Evolutionary conservation across 2,888 invertebrate genomes (phyloP).

Genomic region (Lasioglossum lativentre): DNA sequence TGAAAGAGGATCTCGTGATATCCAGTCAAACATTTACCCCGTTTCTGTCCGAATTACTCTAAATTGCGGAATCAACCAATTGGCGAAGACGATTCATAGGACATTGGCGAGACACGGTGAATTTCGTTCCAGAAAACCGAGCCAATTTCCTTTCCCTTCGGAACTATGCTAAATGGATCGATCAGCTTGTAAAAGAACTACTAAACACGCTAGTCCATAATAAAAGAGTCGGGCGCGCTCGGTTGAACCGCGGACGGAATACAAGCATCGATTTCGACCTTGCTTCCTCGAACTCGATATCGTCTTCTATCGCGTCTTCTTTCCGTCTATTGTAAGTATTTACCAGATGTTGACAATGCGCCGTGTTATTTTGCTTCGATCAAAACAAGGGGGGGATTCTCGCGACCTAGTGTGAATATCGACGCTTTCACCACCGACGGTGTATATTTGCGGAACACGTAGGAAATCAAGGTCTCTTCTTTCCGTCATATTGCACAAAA

Average conservation of each 20-base stretch:
- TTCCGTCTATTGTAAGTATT: not conserved
- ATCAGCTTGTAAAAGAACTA: slow-evolving; percentile 49
- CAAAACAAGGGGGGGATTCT: not conserved
- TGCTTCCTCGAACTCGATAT: slow-evolving; percentile 3
- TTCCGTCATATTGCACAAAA: not conserved
- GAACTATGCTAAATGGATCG: slow-evolving; percentile 57
- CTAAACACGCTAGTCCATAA: slow-evolving; percentile 48
- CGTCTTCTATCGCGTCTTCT: not conserved
- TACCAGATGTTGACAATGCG: not conserved
- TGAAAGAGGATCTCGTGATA: not conserved
- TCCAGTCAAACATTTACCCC: not conserved
- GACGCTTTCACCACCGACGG: not conserved
- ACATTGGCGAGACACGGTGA: not conserved
- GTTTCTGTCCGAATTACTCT: not conserved
- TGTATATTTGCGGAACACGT: not conserved
- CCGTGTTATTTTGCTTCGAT: not conserved
- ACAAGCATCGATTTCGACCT: slow-evolving; percentile 42
- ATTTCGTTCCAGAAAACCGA: slow-evolving; percentile 37
- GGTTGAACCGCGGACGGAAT: slow-evolving; percentile 3
- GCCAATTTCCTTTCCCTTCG: slow-evolving; percentile 21
- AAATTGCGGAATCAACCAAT: not conserved
- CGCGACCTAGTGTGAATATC: not conserved
- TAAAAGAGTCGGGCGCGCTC: slow-evolving; percentile 40
- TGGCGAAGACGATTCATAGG: slow-evolving; percentile 1
- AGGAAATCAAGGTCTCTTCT: not conserved